Evolutionary conservation across 2,888 invertebrate species (phyloP).

Genomic region (Asteroscopus sphinx): DNA sequence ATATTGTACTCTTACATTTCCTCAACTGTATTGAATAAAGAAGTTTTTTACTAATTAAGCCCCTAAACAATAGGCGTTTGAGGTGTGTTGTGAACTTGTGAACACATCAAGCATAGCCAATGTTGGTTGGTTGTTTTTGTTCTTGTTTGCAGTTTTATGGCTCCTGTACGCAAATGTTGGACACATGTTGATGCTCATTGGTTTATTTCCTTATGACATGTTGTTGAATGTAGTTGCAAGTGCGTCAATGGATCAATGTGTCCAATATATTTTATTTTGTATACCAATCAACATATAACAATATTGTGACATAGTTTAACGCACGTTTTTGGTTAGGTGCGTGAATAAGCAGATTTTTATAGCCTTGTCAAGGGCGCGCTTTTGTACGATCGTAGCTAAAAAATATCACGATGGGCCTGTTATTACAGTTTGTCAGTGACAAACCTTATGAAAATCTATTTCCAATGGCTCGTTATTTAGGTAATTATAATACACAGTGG

Average conservation of each 20-base stretch:
- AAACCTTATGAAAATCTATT: no score
- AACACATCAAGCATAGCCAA: slow-evolving; percentile 23
- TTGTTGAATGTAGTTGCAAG: background rate
- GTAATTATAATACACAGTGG: no score
- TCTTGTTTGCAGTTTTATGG: slow-evolving; percentile 9
- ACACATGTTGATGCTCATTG: background rate
- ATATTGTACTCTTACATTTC: slow-evolving; percentile 38
- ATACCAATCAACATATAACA: background rate
- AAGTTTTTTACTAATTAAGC: slow-evolving; percentile 33
- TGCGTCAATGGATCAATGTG: background rate
- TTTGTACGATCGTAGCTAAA: no score
- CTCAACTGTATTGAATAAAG: slow-evolving; percentile 44
- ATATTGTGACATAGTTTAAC: background rate
- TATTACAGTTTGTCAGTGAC: no score
- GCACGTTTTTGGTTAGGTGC: slow-evolving; percentile 1
- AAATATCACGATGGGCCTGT: no score
- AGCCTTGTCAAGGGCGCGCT: no score
- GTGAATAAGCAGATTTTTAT: no score
- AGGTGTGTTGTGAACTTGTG: slow-evolving; percentile 15
- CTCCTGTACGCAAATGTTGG: slow-evolving; percentile 21
- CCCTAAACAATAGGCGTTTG: slow-evolving; percentile 27
- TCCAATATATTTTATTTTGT: slow-evolving; percentile 2
- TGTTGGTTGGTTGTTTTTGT: slow-evolving; percentile 12
- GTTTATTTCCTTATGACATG: background rate
- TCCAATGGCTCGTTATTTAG: no score